Evolutionary conservation across 2,888 invertebrate genomes (phyloP).

Genomic region (Microctonus aethiopoides): DNA sequence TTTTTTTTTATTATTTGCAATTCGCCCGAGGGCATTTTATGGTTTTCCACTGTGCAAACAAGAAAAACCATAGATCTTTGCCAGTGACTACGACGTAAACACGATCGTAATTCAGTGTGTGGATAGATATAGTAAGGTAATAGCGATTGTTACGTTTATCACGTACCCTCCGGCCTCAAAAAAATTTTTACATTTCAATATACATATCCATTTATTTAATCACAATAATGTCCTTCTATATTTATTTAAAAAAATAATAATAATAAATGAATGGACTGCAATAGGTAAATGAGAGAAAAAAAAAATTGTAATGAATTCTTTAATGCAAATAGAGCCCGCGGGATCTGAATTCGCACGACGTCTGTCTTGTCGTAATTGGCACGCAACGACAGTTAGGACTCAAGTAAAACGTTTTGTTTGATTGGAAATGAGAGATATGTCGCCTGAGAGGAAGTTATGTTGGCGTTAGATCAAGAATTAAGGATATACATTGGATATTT

Average conservation of each 20-base stretch:
- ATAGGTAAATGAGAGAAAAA: not conserved
- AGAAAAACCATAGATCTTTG: constrained; percentile 39
- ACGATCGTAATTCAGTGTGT: constrained; percentile 44
- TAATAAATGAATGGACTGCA: not conserved
- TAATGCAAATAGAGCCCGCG: constrained; percentile 26
- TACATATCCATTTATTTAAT: constrained; percentile 19
- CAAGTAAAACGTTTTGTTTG: constrained; percentile 9
- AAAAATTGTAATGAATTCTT: not conserved
- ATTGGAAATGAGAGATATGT: constrained; percentile 21
- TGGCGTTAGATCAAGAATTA: constrained; percentile 10
- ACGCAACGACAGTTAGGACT: not conserved
- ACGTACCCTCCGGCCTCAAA: constrained; percentile 32
- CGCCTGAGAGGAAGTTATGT: constrained; percentile 11
- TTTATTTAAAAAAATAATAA: constrained; percentile 4
- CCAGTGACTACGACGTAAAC: constrained; percentile 39
- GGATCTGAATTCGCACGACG: constrained; percentile 4
- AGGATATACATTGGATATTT: constrained; percentile 1
- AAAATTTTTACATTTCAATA: constrained; percentile 10
- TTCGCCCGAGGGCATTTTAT: constrained; percentile 13
- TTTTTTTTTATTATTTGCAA: not conserved
- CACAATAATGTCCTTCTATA: constrained; percentile 32
- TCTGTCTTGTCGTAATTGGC: constrained; percentile 28
- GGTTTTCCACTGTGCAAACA: constrained; percentile 5
- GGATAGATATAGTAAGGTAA: constrained; percentile 18
- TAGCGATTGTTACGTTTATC: constrained; percentile 41